A percentile compares a stretch with the other conserved stretches of the same genome.
These are phyloP conservation scores for Subanguina moxae DNA, from an alignment of 1,140 invertebrate species.

Conservation along the genomic window DNA sequence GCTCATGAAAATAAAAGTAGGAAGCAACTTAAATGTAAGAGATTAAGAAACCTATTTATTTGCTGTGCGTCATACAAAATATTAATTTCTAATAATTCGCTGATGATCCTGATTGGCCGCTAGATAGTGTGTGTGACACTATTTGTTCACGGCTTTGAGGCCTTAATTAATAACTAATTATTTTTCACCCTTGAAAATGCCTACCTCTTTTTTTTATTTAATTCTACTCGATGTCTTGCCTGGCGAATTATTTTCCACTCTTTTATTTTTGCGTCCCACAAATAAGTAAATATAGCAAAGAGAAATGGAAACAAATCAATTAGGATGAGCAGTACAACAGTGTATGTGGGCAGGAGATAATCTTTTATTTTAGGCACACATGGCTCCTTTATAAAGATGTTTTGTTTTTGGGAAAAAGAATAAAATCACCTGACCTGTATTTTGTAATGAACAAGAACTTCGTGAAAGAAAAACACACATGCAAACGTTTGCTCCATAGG, in stretches of 20 bases:
- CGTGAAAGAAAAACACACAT: conserved; percentile 8
- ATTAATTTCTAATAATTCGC: too few relatives aligned
- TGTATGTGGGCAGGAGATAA: conserved; percentile 17
- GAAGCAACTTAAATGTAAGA: too few relatives aligned
- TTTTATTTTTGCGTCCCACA: conserved; percentile 15
- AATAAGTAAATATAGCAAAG: conserved; percentile 5
- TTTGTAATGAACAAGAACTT: conserved; percentile 16
- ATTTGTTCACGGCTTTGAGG: too few relatives aligned
- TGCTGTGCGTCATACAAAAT: too few relatives aligned
- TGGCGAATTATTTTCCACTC: conserved; percentile 2
- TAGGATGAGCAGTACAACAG: conserved; percentile 16
- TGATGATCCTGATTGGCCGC: too few relatives aligned
- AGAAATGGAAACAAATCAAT: conserved; percentile 17
- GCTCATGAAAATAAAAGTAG: too few relatives aligned
- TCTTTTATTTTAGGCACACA: conserved; percentile 23
- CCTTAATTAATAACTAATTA: too few relatives aligned
- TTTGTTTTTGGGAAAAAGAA: background rate
- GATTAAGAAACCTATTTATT: too few relatives aligned
- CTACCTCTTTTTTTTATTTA: background rate
- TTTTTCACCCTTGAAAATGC: too few relatives aligned
- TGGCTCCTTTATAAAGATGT: conserved; percentile 8
- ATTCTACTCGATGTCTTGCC: conserved; percentile 8
- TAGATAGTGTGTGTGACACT: too few relatives aligned
- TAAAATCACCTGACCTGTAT: conserved; percentile 12
- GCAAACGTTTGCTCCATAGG: conserved; percentile 20